Base-by-base conservation (phyloP, 2,113 vertebrate genomes). In the Oreochromis niloticus region DNA sequence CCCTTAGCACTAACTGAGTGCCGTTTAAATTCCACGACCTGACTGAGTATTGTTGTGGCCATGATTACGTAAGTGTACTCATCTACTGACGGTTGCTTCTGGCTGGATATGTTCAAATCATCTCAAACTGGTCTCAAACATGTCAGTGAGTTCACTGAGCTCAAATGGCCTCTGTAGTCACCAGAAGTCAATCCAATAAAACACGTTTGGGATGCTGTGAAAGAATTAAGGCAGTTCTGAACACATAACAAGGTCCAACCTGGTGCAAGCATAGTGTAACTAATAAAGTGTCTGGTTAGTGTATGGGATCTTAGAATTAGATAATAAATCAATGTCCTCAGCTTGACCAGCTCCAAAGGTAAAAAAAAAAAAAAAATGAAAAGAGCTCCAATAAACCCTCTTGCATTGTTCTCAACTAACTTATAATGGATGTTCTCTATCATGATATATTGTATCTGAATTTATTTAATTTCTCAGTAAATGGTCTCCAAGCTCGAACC, bases 401-500 rank as follows among this genome's bases (percentile, higher is more conserved):
- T 27, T 68, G 11, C 6, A 7, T 36, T n/a, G 13, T 78, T 32
- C 17, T 52, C 17, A 22, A 9, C 32, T 30, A 19, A 41, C 41
- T 55, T 5, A 54, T 19, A 7, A 24, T 83, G 22, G 34, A 71
- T 83, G 0, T 4, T 46, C 8, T 48, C 41, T 30, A 17, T 24
- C 16, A 10, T 56, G 0, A 57, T 78, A 9, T 78, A 56, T 10
- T 27, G 6, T 50, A 19, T 32, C 43, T 34, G 6, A n/a, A 19
- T 78, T 34, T 34, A 78, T 52, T 78, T 78, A 50, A 50, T 50
- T 78, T 78, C 50, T 9, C 88, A 99, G 99, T 99, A 89, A 99
- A 99, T 55, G 98, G 97, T 73, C 98, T 99, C 82, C 98, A 99
- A 88, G 99, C 99, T 87, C 97, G 98, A 81, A 99, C 97, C 13